These are phyloP conservation scores for Simalia tracyae DNA, from an alignment of 2,797 vertebrate genomes.

Conservation along the genomic window DNA sequence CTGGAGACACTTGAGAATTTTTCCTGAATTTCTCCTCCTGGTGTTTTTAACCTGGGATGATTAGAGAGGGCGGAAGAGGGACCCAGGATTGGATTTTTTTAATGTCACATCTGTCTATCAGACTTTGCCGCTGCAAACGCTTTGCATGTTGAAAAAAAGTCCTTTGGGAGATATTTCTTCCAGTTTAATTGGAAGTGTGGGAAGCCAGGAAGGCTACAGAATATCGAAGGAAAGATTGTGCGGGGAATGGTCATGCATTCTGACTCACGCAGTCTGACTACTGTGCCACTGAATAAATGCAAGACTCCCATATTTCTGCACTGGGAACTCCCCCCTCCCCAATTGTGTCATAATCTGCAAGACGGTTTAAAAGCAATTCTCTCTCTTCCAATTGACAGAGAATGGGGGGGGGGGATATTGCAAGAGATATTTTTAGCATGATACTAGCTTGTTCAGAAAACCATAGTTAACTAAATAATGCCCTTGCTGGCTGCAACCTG, in stretches of 20 bases:
- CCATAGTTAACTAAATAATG: background rate
- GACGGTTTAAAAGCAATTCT: background rate
- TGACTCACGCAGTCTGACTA: background rate
- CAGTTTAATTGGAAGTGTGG: background rate
- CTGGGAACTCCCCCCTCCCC: background rate
- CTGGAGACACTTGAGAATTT: background rate
- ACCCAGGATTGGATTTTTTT: background rate
- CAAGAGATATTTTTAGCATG: background rate
- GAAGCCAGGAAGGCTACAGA: background rate
- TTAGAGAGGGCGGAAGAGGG: background rate
- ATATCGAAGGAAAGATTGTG: background rate
- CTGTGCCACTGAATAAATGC: background rate
- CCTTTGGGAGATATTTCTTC: background rate
- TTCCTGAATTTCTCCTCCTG: background rate
- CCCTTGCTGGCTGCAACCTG: background rate
- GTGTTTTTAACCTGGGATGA: background rate
- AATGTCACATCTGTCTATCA: background rate
- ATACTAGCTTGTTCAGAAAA: background rate
- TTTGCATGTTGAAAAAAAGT: background rate
- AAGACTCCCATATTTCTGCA: background rate
- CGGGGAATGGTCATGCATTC: too few species aligned
- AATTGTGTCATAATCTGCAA: background rate
- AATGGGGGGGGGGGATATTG: too few species aligned
- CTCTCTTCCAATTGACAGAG: too few species aligned
- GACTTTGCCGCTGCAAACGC: background rate